Evolutionary conservation across 2,113 vertebrate species (phyloP).

Genomic region (Oenanthe melanoleuca): DNA sequence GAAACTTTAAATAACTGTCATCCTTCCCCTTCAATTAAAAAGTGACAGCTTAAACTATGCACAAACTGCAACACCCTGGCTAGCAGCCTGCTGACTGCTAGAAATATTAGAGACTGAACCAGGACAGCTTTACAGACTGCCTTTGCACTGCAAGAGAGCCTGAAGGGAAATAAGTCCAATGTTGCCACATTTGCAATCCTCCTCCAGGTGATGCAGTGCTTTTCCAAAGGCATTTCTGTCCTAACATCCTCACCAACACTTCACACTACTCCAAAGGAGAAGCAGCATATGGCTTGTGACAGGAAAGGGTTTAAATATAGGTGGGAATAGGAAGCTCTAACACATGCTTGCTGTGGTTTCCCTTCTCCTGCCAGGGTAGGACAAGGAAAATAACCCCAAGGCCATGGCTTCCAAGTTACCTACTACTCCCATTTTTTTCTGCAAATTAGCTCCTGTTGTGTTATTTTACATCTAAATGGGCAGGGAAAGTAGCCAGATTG

Average conservation of each 20-base stretch:
- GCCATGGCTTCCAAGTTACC: not conserved
- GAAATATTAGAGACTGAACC: not conserved
- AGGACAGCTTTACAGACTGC: not conserved
- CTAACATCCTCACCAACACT: not conserved
- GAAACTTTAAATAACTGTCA: not conserved
- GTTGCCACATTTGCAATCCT: too few species aligned
- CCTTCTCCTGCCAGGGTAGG: not conserved
- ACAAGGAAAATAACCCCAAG: not conserved
- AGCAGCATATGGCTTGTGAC: not conserved
- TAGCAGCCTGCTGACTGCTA: not conserved
- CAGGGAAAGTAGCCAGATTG: not conserved
- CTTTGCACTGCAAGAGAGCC: not conserved
- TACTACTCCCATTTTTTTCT: not conserved
- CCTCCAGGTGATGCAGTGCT: not conserved
- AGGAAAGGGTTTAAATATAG: not conserved
- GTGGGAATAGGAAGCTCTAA: not conserved
- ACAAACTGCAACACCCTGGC: not conserved
- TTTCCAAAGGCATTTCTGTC: not conserved
- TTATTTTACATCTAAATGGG: not conserved
- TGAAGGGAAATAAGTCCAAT: accelerated
- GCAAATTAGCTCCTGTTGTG: not conserved
- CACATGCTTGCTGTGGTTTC: not conserved
- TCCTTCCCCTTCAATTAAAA: not conserved
- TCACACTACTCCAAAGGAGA: not conserved
- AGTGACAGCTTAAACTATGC: not conserved